phyloP scores from a whole-genome alignment of 64 coral and sea anemone genomes.

The Actinia equina region DNA sequence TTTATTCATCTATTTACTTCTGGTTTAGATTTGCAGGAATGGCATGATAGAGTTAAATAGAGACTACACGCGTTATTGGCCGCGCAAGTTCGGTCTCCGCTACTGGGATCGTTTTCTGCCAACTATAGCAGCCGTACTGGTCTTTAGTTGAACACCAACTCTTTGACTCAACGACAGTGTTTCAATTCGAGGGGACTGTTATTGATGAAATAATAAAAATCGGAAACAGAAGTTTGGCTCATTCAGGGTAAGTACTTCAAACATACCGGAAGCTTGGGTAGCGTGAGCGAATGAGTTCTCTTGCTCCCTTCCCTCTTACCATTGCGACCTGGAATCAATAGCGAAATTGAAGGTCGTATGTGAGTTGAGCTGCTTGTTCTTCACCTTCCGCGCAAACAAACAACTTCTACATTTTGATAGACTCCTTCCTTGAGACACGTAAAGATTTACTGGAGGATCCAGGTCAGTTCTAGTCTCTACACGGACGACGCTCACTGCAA shows the following conservation, averaged over 20 bases:
- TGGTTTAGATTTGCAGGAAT: conserved; percentile 25
- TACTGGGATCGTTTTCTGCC: background rate
- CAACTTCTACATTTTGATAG: too few relatives aligned
- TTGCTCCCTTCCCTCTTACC: too few relatives aligned
- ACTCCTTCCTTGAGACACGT: too few relatives aligned
- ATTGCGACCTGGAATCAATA: too few relatives aligned
- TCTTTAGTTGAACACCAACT: background rate
- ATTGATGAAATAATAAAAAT: background rate
- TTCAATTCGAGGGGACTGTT: background rate
- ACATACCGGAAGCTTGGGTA: too few relatives aligned
- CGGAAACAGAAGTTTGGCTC: background rate
- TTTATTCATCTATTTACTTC: background rate
- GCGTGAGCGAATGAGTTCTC: background rate
- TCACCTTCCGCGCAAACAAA: too few relatives aligned
- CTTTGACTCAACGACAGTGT: background rate
- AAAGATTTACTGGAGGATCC: too few relatives aligned
- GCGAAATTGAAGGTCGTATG: too few relatives aligned
- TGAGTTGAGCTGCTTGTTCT: too few relatives aligned
- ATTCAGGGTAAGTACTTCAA: background rate
- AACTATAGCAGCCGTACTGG: conserved; percentile 41
- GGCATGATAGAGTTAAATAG: conserved; percentile 19
- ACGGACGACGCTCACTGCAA: background rate
- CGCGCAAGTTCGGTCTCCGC: conserved; percentile 30
- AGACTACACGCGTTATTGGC: conserved; percentile 1
- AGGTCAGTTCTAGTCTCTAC: too few relatives aligned